Conservation (phyloP, 2,113 vertebrate genomes). For the Desmodus rotundus region DNA sequence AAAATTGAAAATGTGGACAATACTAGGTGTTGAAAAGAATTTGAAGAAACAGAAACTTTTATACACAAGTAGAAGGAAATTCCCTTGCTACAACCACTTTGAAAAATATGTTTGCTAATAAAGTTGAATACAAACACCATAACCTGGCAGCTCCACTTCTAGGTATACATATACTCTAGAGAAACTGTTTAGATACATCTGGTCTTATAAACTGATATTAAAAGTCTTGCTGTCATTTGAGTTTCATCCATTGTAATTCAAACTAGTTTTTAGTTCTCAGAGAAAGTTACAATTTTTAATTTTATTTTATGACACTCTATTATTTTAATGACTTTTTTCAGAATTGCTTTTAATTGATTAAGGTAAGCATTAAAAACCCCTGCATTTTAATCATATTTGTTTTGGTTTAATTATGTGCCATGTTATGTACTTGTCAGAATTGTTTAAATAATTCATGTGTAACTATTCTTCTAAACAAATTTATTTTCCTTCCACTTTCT, state of each 20-base stretch:
- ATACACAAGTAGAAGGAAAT: neutral
- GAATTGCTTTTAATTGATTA: neutral
- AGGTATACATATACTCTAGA: too few relatives aligned
- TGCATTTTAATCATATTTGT: neutral
- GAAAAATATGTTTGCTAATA: neutral
- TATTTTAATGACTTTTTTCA: neutral
- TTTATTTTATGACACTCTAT: neutral
- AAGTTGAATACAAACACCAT: neutral
- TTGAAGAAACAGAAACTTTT: too few relatives aligned
- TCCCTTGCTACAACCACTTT: neutral
- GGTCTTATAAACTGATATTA: neutral
- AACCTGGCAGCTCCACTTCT: neutral
- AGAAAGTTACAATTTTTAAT: neutral
- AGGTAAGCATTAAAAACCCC: neutral
- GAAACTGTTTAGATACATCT: neutral
- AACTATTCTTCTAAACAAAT: neutral
- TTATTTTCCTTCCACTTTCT: neutral
- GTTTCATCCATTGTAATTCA: neutral
- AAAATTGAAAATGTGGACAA: neutral
- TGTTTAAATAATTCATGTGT: neutral
- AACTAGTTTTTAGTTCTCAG: neutral
- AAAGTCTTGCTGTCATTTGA: neutral
- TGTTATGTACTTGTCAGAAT: neutral
- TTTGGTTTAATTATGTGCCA: neutral
- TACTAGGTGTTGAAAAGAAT: too few relatives aligned